Percentiles rank a stretch among this genome's conserved stretches.
Conservation (phyloP, 1,140 invertebrate species). For the Venturia canescens region DNA sequence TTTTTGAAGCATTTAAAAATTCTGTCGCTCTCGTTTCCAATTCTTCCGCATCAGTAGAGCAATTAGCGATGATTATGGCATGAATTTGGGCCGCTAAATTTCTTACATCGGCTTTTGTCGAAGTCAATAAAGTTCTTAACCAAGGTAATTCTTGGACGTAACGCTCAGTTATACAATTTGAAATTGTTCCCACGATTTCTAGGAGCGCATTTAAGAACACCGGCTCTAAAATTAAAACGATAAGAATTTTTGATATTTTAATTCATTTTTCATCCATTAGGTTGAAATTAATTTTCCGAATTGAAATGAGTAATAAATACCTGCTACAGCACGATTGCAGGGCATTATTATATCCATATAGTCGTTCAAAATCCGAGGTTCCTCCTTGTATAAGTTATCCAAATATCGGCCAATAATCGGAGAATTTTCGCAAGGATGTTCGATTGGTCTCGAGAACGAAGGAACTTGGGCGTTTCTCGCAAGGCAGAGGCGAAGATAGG, state of each 20-base stretch:
- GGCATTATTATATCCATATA: constrained; percentile 83
- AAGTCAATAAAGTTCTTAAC: constrained; percentile 81
- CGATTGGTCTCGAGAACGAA: constrained; percentile 68
- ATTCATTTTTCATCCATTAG: no score
- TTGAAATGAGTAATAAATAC: constrained; percentile 60
- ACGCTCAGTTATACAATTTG: constrained; percentile 79
- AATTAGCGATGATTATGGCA: constrained; percentile 80
- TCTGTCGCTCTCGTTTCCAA: constrained; percentile 79
- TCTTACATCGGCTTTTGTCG: constrained; percentile 86
- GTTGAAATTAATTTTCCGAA: no score
- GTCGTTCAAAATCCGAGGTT: constrained; percentile 79
- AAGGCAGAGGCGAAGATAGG: constrained; percentile 87
- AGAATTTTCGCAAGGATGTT: constrained; percentile 81
- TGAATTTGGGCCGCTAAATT: constrained; percentile 83
- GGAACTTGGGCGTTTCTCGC: constrained; percentile 77
- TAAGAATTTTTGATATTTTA: no score
- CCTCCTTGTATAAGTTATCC: constrained; percentile 71
- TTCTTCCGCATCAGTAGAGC: constrained; percentile 69
- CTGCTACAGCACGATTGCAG: constrained; percentile 80
- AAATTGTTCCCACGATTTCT: constrained; percentile 85
- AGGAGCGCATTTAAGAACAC: constrained; percentile 84
- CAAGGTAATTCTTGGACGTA: constrained; percentile 81
- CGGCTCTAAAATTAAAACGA: constrained; percentile 72
- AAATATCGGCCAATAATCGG: constrained; percentile 81
- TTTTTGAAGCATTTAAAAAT: constrained; percentile 76